Evolutionary conservation across 2,888 invertebrate species (phyloP), one percentile per base, ranked within the genome.

Genomic region (Platycheirus albimanus): DNA sequence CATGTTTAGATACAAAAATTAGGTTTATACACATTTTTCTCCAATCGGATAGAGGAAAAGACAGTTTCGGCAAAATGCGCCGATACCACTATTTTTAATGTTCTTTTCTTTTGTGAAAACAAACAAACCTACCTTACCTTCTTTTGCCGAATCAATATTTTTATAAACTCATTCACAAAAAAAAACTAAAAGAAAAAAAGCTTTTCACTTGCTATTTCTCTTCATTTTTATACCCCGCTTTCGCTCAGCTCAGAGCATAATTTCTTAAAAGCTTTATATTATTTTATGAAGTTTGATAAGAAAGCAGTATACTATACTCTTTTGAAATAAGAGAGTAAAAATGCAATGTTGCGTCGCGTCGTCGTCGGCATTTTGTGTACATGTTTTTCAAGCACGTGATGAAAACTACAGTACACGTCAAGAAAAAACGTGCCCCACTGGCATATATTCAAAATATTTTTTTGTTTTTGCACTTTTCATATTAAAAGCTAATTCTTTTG

Each of bases 371-470:
- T 43, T 43, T 56, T 20, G 3, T 45, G 5, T 30, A 3, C 24
- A 13, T 61, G 67, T 69, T 69, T 47, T 51, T 24, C 43, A 28
- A 52, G 24, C 67, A 75, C 58, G 75, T 75, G 75, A 75, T 56
- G n/a, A 5, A 56, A 38, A 47, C 8, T 52, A 51, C 4, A 58
- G 17, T 47, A 13, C 10, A 38, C 8, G 56, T 24, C 20, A 13
- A 38, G 20, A 56, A 38, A 56, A 17, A 52, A 52, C 52, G 33
- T 52, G 52, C 33, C 17, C 5, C n/a, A n/a, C 11, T 33, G 52
- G 33, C 52, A 52, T n/a, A 33, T 33, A 4, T 24, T 24, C 24
- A 24, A 24, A 5, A n/a, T n/a, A n/a, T 24, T 24, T 24, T 24
- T 24, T 24, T 24, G 3, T 24, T 24, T 24, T 24, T 24, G n/a